phyloP scores from a whole-genome alignment of 2,888 invertebrate genomes.

The Cacoxenus indagator region DNA sequence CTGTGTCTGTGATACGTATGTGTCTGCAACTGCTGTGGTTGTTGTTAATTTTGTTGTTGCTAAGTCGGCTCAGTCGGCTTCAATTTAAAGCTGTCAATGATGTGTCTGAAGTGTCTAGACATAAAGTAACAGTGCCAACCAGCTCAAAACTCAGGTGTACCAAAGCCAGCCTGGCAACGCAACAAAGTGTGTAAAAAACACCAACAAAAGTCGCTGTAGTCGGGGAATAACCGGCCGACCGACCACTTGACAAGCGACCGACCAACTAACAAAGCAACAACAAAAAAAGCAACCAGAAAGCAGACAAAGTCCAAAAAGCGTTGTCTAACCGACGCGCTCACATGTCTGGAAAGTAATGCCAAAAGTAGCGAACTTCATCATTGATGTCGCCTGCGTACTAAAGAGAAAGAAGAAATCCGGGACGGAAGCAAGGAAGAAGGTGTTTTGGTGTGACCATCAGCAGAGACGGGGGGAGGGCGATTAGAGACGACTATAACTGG shows the following conservation, averaged over 20 bases:
- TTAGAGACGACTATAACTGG: constrained; percentile 17
- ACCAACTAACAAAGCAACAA: constrained; percentile 13
- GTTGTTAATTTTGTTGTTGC: constrained; percentile 21
- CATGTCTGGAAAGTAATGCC: constrained; percentile 19
- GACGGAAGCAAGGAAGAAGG: background rate
- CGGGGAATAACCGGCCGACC: constrained; percentile 31
- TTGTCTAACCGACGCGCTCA: background rate
- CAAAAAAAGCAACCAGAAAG: background rate
- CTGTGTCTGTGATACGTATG: background rate
- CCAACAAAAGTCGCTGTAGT: no score
- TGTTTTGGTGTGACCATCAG: background rate
- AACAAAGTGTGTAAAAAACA: no score
- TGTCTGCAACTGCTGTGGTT: background rate
- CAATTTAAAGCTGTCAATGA: constrained; percentile 59
- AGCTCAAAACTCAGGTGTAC: constrained; percentile 23
- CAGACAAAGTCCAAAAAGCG: background rate
- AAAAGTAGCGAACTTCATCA: constrained; percentile 11
- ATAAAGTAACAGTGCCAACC: constrained; percentile 36
- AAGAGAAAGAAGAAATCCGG: background rate
- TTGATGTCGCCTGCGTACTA: background rate
- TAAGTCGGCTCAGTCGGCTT: constrained; percentile 41
- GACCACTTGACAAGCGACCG: no score
- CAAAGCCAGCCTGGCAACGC: constrained; percentile 39
- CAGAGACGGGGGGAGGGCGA: background rate
- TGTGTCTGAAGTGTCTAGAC: constrained; percentile 56